Evolutionary conservation across 1,140 invertebrate genomes (phyloP).

Genomic region (Dendroctonus ponderosae): DNA sequence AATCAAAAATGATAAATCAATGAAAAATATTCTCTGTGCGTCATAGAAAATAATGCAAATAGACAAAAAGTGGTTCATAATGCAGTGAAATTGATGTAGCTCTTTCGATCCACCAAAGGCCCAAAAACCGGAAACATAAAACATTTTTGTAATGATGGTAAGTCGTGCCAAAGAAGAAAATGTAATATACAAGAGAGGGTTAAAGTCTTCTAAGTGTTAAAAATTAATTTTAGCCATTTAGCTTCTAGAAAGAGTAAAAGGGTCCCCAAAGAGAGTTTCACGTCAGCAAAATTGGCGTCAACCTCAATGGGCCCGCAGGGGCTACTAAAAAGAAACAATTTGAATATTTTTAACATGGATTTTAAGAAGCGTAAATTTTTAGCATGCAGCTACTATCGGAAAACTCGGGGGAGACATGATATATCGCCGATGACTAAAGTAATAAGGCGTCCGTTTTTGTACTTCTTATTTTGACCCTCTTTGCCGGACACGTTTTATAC

Average conservation of each 20-base stretch:
- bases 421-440: constrained; percentile 37
- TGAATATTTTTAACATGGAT: constrained; percentile 56
- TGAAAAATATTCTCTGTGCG: too few species aligned
- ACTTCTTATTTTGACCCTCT: constrained; percentile 13
- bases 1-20: too few species aligned
- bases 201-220: constrained; percentile 19
- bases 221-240: constrained; percentile 46
- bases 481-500: constrained; percentile 19
- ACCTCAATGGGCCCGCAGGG: constrained; percentile 52
- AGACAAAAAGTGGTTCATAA: too few species aligned
- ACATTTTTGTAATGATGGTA: too few species aligned
- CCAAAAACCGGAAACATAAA: too few species aligned
- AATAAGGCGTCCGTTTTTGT: constrained; percentile 23
- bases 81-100: too few species aligned
- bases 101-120: too few species aligned
- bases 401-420: constrained; percentile 34
- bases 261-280: constrained; percentile 48
- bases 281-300: constrained; percentile 55
- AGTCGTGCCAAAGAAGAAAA: too few species aligned
- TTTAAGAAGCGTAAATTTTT: constrained; percentile 55
- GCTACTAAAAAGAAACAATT: constrained; percentile 52
- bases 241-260: constrained; percentile 44
- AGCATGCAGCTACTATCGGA: constrained; percentile 41
- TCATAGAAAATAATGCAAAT: too few species aligned
- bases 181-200: too few species aligned